A percentile compares a stretch with the other conserved stretches of the same genome.
Evolutionary conservation across 2,113 vertebrate genomes (phyloP).

Genomic region (Protobothrops mucrosquamatus): DNA sequence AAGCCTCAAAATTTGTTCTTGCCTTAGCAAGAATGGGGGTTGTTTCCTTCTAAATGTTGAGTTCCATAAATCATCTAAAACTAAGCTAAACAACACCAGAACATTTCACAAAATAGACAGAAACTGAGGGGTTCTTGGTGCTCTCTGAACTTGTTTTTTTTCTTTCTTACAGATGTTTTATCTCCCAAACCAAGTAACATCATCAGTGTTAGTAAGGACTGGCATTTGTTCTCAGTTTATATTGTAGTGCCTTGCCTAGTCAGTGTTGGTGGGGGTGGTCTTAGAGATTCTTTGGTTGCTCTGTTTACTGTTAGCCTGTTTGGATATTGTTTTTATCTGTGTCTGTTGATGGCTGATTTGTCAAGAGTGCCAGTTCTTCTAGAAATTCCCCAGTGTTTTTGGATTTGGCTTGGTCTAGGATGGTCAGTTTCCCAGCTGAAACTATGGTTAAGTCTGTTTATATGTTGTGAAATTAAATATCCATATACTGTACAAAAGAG

Average conservation of each 20-base stretch:
- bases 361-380: neutral
- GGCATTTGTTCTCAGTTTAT: neutral
- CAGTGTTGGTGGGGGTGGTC: neutral
- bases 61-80: neutral
- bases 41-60: neutral
- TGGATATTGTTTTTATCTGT: neutral
- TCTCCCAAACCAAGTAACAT: neutral
- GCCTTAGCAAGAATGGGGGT: neutral
- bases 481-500: neutral
- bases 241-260: neutral
- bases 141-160: neutral
- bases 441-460: neutral
- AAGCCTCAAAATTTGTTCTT: neutral
- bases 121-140: neutral
- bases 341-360: neutral
- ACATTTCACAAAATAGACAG: neutral
- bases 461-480: neutral
- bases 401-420: neutral
- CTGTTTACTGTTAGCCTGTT: neutral
- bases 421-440: neutral
- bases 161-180: neutral
- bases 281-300: neutral
- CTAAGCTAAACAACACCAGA: neutral
- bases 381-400: neutral
- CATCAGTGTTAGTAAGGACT: neutral